These are phyloP conservation scores for Actinernus sp. DNA, from an alignment of 92 coral and sea anemone species.

Conservation along the genomic window DNA sequence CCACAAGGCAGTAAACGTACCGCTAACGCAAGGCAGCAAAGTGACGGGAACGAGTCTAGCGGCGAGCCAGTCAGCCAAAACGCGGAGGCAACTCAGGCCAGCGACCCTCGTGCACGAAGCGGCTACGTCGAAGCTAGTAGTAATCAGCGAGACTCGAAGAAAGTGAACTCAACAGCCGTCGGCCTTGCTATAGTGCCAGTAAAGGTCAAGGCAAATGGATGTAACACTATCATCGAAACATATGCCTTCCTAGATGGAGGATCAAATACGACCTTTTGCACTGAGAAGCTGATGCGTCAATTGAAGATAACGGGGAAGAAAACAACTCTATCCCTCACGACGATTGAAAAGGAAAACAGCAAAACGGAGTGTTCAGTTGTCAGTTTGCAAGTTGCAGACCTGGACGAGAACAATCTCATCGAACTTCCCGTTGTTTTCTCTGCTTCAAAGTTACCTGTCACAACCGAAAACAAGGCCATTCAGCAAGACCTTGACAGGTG, in stretches of 20 bases:
- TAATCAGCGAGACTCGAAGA: too few species aligned
- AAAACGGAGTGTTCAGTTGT: slow-evolving; percentile 28
- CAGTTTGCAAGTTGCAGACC: slow-evolving; percentile 42
- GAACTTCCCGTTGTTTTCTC: slow-evolving; percentile 52
- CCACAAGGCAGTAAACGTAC: background rate
- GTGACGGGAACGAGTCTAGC: background rate
- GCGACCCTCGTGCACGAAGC: slow-evolving; percentile 3
- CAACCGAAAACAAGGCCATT: slow-evolving; percentile 27
- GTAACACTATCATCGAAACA: slow-evolving; percentile 32
- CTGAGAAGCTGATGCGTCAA: slow-evolving; percentile 30
- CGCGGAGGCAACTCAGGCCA: background rate
- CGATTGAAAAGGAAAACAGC: slow-evolving; percentile 36
- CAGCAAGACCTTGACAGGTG: slow-evolving; percentile 39
- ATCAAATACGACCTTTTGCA: slow-evolving; percentile 76
- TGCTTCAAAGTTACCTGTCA: slow-evolving; percentile 38
- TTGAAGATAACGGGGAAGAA: slow-evolving; percentile 16
- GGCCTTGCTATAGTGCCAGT: slow-evolving; percentile 56
- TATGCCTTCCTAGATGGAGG: slow-evolving; percentile 78
- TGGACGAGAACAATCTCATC: slow-evolving; percentile 20
- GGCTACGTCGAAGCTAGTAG: slow-evolving; percentile 30
- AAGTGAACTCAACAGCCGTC: too few species aligned
- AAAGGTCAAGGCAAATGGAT: slow-evolving; percentile 55
- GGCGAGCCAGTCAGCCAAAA: background rate
- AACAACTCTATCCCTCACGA: slow-evolving; percentile 57
- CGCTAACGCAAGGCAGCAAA: background rate